These are phyloP conservation scores for Poecilobothrus nobilitatus DNA, from an alignment of 2,888 invertebrate species.

Conservation along the genomic window DNA sequence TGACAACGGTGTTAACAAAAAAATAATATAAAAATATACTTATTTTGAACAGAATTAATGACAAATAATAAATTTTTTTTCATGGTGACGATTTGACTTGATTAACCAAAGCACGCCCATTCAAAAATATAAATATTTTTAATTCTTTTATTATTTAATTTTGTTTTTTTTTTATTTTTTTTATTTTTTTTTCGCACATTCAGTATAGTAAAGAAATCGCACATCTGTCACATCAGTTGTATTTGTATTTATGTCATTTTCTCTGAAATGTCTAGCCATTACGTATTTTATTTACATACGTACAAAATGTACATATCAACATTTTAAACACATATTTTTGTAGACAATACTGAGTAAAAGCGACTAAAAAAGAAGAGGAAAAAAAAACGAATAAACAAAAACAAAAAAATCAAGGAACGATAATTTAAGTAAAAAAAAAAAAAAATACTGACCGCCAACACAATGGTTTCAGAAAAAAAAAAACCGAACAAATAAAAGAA, in stretches of 20 bases:
- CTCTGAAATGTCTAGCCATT: background rate
- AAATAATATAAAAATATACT: background rate
- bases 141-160: background rate
- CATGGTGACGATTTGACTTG: conserved; percentile 6
- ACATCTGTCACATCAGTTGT: conserved; percentile 1
- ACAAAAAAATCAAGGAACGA: too few relatives aligned
- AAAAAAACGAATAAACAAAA: too few relatives aligned
- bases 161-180: background rate
- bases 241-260: background rate
- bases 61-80: background rate
- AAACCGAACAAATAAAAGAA: too few relatives aligned
- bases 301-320: too few relatives aligned
- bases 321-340: too few relatives aligned
- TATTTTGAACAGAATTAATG: background rate
- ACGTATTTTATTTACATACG: background rate
- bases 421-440: too few relatives aligned
- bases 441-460: too few relatives aligned
- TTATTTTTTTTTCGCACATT: background rate
- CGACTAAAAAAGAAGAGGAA: too few relatives aligned
- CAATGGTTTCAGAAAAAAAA: too few relatives aligned
- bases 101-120: conserved; percentile 6
- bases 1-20: background rate
- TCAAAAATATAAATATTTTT: background rate
- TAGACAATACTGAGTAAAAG: too few relatives aligned
- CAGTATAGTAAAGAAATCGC: background rate